Evolutionary conservation across 2,113 vertebrate genomes (phyloP), one percentile per base, ranked within the genome.

Genomic region (Oryzias woworae): DNA sequence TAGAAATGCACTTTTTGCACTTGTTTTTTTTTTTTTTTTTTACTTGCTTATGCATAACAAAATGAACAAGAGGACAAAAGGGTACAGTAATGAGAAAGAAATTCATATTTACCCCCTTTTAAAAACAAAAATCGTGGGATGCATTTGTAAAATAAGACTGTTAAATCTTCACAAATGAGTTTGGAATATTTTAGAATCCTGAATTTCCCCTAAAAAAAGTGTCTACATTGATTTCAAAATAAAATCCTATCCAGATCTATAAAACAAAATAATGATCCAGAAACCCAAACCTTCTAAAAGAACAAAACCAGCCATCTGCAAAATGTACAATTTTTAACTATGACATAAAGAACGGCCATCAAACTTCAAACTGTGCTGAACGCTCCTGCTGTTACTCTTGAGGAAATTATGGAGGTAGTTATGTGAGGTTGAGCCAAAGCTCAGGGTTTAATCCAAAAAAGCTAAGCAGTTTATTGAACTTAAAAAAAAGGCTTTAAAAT

Each of bases 401-500:
- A 49, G 17, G 46, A 57, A 42, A 66, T 48, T 42, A 61, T 17
- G 51, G 48, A 8, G 48, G 48, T 43, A 17, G 14, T 42, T 36
- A 36, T 23, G 8, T 17, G 16, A 14, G 16, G 16, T 56, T 53
- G 15, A 47, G 13, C 7, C 10, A 17, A 48, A 13, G 10, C 3
- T 43, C 4, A 20, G 28, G 13, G 26, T 22, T 22, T 20, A 54
- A 20, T 12, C 24, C 16, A 42, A 23, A 36, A 7, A 15, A 60
- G 57, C 10, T 54, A 45, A 12, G 10, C 36, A 36, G 36, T 36
- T 36, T 36, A 36, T 36, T 36, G 36, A 36, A 12, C 36, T 36
- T 36, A 12, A 13, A 36, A 36, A 31, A 12, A 36, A 36, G 12
- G 10, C 14, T 48, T 42, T 61, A 16, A 0, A 49, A 51, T 57